These are phyloP conservation scores for Syrmaticus mikado DNA, from an alignment of 2,113 vertebrate genomes.

Conservation along the genomic window DNA sequence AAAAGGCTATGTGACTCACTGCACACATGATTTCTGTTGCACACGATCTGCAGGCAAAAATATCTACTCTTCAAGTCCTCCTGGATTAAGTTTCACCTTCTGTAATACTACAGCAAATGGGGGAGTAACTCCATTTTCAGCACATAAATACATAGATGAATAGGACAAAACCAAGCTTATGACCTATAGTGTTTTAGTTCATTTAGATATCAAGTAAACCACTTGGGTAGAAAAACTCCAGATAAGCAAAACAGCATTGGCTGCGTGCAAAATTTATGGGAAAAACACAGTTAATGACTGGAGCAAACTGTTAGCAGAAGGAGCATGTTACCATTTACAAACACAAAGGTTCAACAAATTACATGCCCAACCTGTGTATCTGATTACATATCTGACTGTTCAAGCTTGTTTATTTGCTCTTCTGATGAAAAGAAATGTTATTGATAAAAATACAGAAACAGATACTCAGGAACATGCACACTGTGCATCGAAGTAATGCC, in stretches of 20 bases:
- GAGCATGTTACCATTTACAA: not conserved
- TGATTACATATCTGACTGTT: not conserved
- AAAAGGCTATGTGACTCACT: not conserved
- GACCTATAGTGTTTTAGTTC: not conserved
- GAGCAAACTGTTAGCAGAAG: not conserved
- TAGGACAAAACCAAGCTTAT: not conserved
- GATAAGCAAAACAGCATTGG: not conserved
- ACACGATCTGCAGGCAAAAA: not conserved
- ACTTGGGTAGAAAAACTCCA: not conserved
- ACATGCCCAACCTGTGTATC: not conserved
- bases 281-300: not conserved
- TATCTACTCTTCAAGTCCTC: not conserved
- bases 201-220: slow-evolving; percentile 8
- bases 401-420: not conserved
- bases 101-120: not conserved
- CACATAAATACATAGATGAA: not conserved
- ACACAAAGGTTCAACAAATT: not conserved
- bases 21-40: not conserved
- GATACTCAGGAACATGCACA: not conserved
- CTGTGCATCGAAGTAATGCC: not conserved
- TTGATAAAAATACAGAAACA: not conserved
- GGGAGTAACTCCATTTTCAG: not conserved
- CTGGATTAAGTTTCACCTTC: not conserved
- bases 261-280: not conserved
- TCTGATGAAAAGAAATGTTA: not conserved